phyloP scores from a whole-genome alignment of 2,888 invertebrate species.

The Argyresthia goedartella region DNA sequence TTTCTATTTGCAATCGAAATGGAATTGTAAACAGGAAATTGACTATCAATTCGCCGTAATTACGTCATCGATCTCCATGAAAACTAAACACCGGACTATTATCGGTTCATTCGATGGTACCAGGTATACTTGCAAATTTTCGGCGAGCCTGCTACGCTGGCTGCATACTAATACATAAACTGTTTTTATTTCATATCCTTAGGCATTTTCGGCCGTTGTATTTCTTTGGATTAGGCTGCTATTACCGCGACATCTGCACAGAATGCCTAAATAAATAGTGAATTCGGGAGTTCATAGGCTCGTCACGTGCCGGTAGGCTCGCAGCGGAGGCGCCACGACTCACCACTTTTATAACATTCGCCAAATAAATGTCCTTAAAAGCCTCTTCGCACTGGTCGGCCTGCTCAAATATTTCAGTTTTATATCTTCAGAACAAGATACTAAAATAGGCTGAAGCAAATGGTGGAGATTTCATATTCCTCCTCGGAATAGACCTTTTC shows the following conservation, averaged over 20 bases:
- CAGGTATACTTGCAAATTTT: not conserved
- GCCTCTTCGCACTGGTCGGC: conserved; percentile 15
- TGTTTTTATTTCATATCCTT: conserved; percentile 9
- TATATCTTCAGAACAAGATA: not conserved
- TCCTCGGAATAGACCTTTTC: too few relatives aligned
- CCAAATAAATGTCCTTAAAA: conserved; percentile 43
- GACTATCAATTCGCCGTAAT: not conserved
- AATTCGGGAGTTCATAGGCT: conserved; percentile 32
- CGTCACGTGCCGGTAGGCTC: conserved; percentile 42
- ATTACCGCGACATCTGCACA: conserved; percentile 30
- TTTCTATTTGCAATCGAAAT: not conserved
- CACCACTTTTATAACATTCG: conserved; percentile 59
- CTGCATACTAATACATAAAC: not conserved
- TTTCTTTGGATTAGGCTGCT: conserved; percentile 27
- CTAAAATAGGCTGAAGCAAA: not conserved
- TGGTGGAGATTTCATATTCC: not conserved
- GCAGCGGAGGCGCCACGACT: conserved; percentile 23
- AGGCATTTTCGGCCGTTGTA: conserved; percentile 15
- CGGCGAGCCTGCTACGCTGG: not conserved
- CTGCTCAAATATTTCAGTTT: not conserved
- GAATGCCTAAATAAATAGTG: conserved; percentile 44
- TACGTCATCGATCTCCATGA: not conserved
- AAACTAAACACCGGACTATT: not conserved
- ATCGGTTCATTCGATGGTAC: not conserved
- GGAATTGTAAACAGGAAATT: not conserved